Base-by-base conservation (phyloP, 2,113 vertebrate genomes). In the Xerus inauris region DNA sequence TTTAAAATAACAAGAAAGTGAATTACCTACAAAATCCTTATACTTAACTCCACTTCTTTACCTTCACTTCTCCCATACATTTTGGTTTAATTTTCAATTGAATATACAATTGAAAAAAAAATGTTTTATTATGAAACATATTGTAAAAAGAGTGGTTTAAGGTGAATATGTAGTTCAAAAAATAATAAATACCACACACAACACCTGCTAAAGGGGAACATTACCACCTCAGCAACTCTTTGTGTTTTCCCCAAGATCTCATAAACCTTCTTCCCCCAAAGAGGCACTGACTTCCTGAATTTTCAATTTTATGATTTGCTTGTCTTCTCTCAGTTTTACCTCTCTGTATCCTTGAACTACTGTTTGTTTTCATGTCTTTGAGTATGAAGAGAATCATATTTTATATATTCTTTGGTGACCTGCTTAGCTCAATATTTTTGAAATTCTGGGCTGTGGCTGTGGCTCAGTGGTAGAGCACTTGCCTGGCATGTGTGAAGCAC, bases 1-100 rank as follows among this genome's bases (percentile, higher is more conserved):
- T 65, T 82, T 28, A 57, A 76, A 94, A 94, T 59, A 54, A 62
- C 71, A 77, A 84, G 45, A 89, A 89, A 75, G 1, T 45, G 19
- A 94, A 54, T 32, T 69, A 57, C 24, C n/a, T 64, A 89, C 17
- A 89, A 89, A 76, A 89, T 89, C 87, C 30, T 84, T 19, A 51
- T 40, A 51, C 38, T 93, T 67, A 51, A n/a, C n/a, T 72, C 19
- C 49, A 89, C 47, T 79, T 88, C 40, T 45, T 88, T 49, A 59
- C 28, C 24, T 84, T 28, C 5, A 47, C 45, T 54, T 77, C 28
- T 89, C n/a, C n/a, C 12, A 35, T 0, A 86, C 49, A 79, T 54
- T 82, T 45, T 82, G 38, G 26, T 49, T 35, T 86, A 67, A 49
- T 82, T 65, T n/a, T n/a, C n/a, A n/a, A n/a, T n/a, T 88, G 54